phyloP scores from a whole-genome alignment of 2,888 invertebrate genomes.

The Hypomecis atomaria region DNA sequence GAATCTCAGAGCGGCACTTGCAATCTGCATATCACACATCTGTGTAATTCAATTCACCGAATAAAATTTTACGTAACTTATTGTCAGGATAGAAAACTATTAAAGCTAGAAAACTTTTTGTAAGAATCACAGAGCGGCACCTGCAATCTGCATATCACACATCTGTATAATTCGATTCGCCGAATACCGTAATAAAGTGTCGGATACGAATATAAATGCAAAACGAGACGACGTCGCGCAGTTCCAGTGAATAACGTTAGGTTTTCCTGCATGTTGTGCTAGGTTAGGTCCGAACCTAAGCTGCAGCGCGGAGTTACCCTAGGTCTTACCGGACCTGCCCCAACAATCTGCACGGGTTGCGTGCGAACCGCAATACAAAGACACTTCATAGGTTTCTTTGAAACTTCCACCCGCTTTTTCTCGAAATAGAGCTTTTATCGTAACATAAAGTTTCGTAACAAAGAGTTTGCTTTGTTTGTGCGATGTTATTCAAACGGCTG shows the following conservation, averaged over 20 bases:
- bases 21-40: neutral
- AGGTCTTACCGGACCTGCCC: conserved; percentile 22
- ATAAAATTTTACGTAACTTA: too few relatives aligned
- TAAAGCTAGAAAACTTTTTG: neutral
- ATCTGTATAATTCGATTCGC: neutral
- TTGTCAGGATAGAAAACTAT: neutral
- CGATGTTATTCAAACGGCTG: too few relatives aligned
- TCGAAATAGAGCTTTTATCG: neutral
- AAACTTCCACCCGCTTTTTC: neutral
- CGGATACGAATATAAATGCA: neutral
- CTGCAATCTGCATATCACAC: neutral
- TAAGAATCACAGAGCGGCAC: neutral
- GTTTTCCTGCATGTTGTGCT: conserved; percentile 17
- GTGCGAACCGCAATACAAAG: neutral
- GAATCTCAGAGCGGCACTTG: neutral
- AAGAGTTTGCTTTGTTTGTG: neutral
- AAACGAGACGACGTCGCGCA: neutral
- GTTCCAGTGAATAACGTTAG: neutral
- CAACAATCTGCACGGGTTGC: conserved; percentile 6
- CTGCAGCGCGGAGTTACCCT: conserved; percentile 14
- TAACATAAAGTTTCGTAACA: neutral
- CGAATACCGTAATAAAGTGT: neutral
- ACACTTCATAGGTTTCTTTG: conserved; percentile 11
- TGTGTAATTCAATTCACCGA: neutral
- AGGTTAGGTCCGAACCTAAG: conserved; percentile 24